phyloP scores from a whole-genome alignment of 2,888 invertebrate species.

The Ectropis crepuscularia region DNA sequence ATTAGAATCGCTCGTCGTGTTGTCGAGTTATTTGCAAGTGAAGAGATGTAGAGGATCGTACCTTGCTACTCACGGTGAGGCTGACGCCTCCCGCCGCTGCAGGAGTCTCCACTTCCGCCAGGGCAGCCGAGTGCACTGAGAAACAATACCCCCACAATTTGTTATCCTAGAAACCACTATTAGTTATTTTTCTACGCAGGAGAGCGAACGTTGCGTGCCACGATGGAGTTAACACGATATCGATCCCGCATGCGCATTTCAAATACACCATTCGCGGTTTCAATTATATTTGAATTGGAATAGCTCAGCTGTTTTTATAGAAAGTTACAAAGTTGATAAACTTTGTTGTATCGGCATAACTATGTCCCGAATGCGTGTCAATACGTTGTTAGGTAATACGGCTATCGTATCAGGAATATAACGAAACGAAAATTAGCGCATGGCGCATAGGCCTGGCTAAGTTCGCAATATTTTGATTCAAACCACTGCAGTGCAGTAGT shows the following conservation, averaged over 20 bases:
- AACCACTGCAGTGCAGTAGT: constrained; percentile 28
- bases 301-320: constrained; percentile 29
- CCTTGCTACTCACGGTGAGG: constrained; percentile 83
- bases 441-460: constrained; percentile 12
- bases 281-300: constrained; percentile 34
- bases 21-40: constrained; percentile 7
- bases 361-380: constrained; percentile 16
- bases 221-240: constrained; percentile 35
- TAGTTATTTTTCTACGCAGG: constrained; percentile 36
- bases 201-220: constrained; percentile 38
- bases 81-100: constrained; percentile 78
- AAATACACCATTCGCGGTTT: constrained; percentile 31
- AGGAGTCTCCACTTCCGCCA: constrained; percentile 75
- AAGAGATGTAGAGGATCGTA: constrained; percentile 38
- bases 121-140: constrained; percentile 65
- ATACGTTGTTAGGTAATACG: constrained; percentile 9
- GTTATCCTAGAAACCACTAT: constrained; percentile 38
- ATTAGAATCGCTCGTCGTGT: constrained; percentile 17
- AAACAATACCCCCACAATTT: constrained; percentile 45
- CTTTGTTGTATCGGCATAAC: constrained; percentile 17
- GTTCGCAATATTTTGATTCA: constrained; percentile 7
- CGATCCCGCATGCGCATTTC: constrained; percentile 43
- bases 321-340: constrained; percentile 33
- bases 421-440: constrained; percentile 1
- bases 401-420: constrained; percentile 18